Conservation (phyloP, 2,113 vertebrate species). For the Drymodes brunneopygia region DNA sequence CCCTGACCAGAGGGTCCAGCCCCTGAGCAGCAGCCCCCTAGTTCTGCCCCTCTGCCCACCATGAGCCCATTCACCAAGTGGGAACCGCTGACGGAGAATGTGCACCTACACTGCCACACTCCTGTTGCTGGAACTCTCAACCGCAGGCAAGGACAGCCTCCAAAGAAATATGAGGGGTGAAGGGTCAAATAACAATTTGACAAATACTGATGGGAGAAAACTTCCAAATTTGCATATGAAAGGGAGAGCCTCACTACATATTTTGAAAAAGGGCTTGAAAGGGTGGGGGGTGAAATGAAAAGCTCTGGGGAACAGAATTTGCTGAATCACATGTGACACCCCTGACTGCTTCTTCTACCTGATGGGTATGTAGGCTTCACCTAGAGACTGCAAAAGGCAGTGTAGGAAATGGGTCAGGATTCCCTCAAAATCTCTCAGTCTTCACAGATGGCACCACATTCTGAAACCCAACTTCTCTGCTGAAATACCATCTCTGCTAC, state of each 20-base stretch:
- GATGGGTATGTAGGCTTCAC: neutral
- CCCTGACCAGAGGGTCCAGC: neutral
- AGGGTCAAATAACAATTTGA: neutral
- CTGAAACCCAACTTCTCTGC: neutral
- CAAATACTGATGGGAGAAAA: neutral
- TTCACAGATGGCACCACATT: neutral
- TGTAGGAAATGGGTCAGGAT: neutral
- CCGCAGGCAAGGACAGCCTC: neutral
- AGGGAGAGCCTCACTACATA: slow-evolving; percentile 32
- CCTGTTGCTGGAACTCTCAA: neutral
- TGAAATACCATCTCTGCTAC: neutral
- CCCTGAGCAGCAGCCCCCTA: neutral
- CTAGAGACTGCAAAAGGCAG: neutral
- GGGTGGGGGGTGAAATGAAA: neutral
- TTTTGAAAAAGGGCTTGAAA: slow-evolving; percentile 6
- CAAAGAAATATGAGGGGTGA: neutral
- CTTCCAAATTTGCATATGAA: slow-evolving; percentile 35
- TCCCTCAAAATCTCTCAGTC: neutral
- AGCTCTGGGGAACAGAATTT: slow-evolving; percentile 19
- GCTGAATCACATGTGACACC: neutral
- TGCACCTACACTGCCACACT: neutral
- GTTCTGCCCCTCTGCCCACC: neutral
- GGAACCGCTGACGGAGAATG: neutral
- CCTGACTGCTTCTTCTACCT: neutral
- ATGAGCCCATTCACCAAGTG: neutral